Evolutionary conservation across 2,888 invertebrate species (phyloP), one percentile per base, ranked within the genome.

Genomic region (Hybos culiciformis): DNA sequence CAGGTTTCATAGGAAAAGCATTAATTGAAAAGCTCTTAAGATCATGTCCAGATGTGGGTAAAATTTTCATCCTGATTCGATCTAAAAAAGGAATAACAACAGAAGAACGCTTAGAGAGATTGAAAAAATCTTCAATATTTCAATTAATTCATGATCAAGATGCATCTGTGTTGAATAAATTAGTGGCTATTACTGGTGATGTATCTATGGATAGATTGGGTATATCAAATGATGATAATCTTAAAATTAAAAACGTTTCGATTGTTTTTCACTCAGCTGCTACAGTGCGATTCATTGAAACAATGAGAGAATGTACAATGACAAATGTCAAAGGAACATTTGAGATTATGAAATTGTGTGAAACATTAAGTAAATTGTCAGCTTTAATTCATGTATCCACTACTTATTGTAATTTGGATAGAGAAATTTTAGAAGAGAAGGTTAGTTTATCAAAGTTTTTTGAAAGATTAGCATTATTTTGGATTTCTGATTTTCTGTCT

Each of bases 1-100:
- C 9, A 36, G 92, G 92, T 2, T 93, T 92, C 58, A 73, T 93
- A 63, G 93, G 93, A 0, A 93, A 94, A 68, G 83, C 84, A 0
- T 62, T 93, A 18, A 71, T 92, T 6, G 92, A 93, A 64, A 94
- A 93, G 62, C 65, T 94, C 3, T 62, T 93, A 11, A 75, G 90
- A 50, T 83, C 84, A 5, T 88, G 91, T 57, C 73, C 83, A 0
- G 76, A 75, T 0, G 54, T 93, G 11, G 71, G 76, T 40, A 74
- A 73, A 42, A 77, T 94, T 48, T 93, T 83, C 61, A 58, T 91
- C 3, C 68, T 93, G 37, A 64, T 91, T 50, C 71, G 92, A 21
- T 71, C 74, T 2, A 86, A 85, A 59, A 79, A 77, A 53, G 80
- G 78, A 1, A 71, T 77, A 45, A 64, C 67, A 1, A 67, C 80